Percentiles rank a stretch among this genome's conserved stretches.
phyloP scores from a whole-genome alignment of 2,797 vertebrate genomes.

The Hydrolagus colliei region DNA sequence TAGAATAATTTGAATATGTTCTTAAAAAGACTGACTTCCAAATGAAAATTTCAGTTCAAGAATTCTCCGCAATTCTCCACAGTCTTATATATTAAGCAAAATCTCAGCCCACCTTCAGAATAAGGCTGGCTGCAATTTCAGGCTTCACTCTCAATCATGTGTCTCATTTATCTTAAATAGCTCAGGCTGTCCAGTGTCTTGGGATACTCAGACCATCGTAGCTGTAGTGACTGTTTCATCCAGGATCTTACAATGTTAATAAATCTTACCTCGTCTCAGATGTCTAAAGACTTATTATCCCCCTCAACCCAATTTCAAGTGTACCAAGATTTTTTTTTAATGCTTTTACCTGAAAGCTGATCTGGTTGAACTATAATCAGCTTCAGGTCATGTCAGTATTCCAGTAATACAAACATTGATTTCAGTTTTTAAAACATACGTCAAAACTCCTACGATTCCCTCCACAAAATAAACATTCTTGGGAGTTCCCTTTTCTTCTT shows the following conservation, averaged over 20 bases:
- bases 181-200: not conserved
- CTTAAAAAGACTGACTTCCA: too few species aligned
- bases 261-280: not conserved
- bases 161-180: too few species aligned
- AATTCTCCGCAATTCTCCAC: too few species aligned
- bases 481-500: not conserved
- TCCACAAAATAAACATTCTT: not conserved
- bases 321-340: not conserved
- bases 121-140: too few species aligned
- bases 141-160: too few species aligned
- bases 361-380: not conserved
- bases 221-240: not conserved
- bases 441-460: not conserved
- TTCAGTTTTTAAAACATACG: not conserved
- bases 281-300: not conserved
- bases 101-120: too few species aligned
- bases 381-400: not conserved
- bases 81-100: too few species aligned
- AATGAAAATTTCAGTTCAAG: too few species aligned
- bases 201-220: too few species aligned
- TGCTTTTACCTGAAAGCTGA: not conserved
- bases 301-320: not conserved
- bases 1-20: too few species aligned
- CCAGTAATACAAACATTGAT: slow-evolving; percentile 5
- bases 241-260: not conserved